Conservation (phyloP, 2,888 invertebrate species). For the Zonitis immaculata region DNA sequence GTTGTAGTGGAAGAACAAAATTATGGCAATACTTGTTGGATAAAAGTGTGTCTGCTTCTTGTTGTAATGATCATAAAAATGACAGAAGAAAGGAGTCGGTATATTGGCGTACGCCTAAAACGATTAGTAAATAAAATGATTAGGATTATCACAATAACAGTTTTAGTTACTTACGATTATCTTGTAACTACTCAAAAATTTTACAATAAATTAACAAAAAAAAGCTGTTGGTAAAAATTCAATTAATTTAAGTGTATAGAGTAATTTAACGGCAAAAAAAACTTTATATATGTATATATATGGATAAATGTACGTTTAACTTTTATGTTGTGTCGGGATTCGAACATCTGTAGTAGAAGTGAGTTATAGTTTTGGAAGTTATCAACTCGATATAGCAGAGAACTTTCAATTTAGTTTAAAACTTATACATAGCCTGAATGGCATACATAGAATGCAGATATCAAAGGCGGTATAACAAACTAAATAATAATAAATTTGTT, state of each 20-base stretch:
- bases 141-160: constrained; percentile 13
- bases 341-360: constrained; percentile 6
- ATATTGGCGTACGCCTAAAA: constrained; percentile 19
- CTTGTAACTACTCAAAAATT: not conserved
- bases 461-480: not conserved
- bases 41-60: constrained; percentile 20
- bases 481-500: not conserved
- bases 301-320: too few relatives aligned
- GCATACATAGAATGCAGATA: constrained; percentile 1
- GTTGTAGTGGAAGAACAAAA: not conserved
- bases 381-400: constrained; percentile 1
- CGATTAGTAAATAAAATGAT: constrained; percentile 20
- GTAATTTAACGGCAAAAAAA: not conserved
- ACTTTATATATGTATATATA: not conserved
- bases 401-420: constrained; percentile 28
- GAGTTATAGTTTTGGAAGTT: constrained; percentile 13
- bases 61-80: constrained; percentile 19
- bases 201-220: not conserved
- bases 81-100: constrained; percentile 22
- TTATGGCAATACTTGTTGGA: constrained; percentile 1
- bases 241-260: not conserved
- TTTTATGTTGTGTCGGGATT: not conserved
- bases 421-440: constrained; percentile 24
- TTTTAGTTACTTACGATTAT: constrained; percentile 10
- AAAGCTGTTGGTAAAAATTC: too few relatives aligned